These are phyloP conservation scores for Callinectes sapidus DNA, from an alignment of 2,888 invertebrate genomes.

Conservation along the genomic window DNA sequence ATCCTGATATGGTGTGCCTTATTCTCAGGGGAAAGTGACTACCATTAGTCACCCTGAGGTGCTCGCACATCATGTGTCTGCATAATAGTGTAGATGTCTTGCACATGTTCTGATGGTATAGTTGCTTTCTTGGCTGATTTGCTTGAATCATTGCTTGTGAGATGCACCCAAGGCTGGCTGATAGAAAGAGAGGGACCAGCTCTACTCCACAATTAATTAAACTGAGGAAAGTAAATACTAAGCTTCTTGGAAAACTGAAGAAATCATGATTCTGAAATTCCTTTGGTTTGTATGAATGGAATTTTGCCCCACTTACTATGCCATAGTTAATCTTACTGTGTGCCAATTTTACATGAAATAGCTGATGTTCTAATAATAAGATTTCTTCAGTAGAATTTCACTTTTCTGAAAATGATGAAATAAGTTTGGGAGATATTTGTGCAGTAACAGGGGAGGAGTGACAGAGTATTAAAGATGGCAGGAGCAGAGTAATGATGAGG, in stretches of 20 bases:
- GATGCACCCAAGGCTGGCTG: conserved; percentile 43
- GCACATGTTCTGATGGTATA: conserved; percentile 51
- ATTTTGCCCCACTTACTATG: neutral
- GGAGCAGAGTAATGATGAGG: neutral
- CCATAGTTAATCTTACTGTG: neutral
- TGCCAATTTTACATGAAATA: neutral
- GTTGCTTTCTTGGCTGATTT: conserved; percentile 55
- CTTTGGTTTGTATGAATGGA: neutral
- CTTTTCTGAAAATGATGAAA: neutral
- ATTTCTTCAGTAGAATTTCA: neutral
- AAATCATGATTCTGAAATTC: conserved; percentile 12
- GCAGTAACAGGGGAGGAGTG: conserved; percentile 15
- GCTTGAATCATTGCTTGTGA: conserved; percentile 59
- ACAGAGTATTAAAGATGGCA: neutral
- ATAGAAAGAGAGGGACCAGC: conserved; percentile 24
- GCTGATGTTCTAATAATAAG: neutral
- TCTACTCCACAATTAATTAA: neutral
- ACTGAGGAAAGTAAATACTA: neutral
- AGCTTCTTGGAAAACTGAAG: neutral
- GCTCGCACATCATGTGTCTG: conserved; percentile 22
- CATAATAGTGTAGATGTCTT: conserved; percentile 45
- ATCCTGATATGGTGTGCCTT: neutral
- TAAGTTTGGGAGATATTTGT: neutral
- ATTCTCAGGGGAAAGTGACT: conserved; percentile 24
- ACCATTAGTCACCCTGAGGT: conserved; percentile 1